Percentiles rank a stretch among this genome's conserved stretches.
phyloP scores from a whole-genome alignment of 2,797 vertebrate species.

The Ambastaia sidthimunki region DNA sequence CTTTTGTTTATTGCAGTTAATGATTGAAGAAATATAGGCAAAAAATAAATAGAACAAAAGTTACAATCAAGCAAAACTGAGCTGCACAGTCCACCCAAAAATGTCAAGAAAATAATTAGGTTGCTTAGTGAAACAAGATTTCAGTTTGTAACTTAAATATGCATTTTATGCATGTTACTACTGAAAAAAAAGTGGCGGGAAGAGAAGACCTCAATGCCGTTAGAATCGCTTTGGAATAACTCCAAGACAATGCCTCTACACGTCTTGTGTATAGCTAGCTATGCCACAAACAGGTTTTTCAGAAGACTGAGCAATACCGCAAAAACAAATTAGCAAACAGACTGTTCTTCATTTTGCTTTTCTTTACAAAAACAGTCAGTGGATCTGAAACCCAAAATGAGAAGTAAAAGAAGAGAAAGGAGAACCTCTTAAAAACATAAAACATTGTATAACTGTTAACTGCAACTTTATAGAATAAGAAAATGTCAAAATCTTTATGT shows the following conservation, averaged over 20 bases:
- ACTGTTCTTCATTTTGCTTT: neutral
- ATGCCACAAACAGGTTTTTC: slow-evolving; percentile 36
- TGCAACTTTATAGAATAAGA: no score
- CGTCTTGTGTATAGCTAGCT: slow-evolving; percentile 16
- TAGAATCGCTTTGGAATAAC: slow-evolving; percentile 7
- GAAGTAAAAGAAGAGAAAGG: no score
- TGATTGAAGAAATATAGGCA: neutral
- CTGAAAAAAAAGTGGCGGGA: neutral
- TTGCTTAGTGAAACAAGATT: neutral
- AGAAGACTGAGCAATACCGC: neutral
- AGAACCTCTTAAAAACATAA: no score
- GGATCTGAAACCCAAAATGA: no score
- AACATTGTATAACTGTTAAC: no score
- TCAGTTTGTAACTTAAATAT: neutral
- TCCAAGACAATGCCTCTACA: slow-evolving; percentile 44
- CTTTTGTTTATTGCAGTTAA: neutral
- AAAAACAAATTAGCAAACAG: slow-evolving; percentile 8
- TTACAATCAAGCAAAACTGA: neutral
- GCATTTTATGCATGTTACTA: neutral
- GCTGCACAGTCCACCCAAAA: neutral
- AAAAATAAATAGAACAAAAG: no score
- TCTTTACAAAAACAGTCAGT: no score
- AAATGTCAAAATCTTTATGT: no score
- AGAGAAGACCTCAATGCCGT: neutral
- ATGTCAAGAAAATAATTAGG: neutral